Evolutionary conservation across 1,140 invertebrate genomes (phyloP).

Genomic region (Idris sp.): DNA sequence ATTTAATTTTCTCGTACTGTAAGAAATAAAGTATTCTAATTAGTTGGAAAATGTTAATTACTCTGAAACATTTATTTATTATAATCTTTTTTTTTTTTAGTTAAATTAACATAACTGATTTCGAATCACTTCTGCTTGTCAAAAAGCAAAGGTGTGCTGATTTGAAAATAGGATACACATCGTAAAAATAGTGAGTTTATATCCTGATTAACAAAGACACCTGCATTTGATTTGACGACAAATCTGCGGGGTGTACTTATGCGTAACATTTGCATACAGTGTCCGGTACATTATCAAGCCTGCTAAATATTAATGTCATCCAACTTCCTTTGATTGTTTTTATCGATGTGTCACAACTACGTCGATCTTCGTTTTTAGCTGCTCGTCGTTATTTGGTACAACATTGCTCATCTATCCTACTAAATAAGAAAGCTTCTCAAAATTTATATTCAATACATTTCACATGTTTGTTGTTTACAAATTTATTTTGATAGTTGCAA

Average conservation of each 20-base stretch:
- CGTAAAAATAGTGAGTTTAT: slow-evolving; percentile 48
- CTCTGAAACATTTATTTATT: too few relatives aligned
- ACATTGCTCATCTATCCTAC: slow-evolving; percentile 5
- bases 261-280: slow-evolving; percentile 72
- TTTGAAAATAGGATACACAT: slow-evolving; percentile 25
- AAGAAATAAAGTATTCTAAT: too few relatives aligned
- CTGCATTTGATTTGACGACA: slow-evolving; percentile 47
- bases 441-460: too few relatives aligned
- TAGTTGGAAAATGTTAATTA: too few relatives aligned
- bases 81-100: background rate
- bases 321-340: slow-evolving; percentile 76
- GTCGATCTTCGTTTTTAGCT: slow-evolving; percentile 28
- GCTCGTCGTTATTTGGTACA: slow-evolving; percentile 4
- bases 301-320: slow-evolving; percentile 73
- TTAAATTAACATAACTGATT: background rate
- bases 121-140: background rate
- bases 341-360: slow-evolving; percentile 48
- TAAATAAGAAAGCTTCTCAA: too few relatives aligned
- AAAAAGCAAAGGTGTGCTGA: slow-evolving; percentile 6
- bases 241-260: slow-evolving; percentile 55
- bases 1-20: too few relatives aligned
- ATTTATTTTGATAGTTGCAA: too few relatives aligned
- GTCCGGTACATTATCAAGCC: slow-evolving; percentile 47
- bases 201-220: slow-evolving; percentile 49
- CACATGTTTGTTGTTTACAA: background rate